Base-by-base conservation (phyloP, 2,113 vertebrate species). In the Colossoma macropomum region DNA sequence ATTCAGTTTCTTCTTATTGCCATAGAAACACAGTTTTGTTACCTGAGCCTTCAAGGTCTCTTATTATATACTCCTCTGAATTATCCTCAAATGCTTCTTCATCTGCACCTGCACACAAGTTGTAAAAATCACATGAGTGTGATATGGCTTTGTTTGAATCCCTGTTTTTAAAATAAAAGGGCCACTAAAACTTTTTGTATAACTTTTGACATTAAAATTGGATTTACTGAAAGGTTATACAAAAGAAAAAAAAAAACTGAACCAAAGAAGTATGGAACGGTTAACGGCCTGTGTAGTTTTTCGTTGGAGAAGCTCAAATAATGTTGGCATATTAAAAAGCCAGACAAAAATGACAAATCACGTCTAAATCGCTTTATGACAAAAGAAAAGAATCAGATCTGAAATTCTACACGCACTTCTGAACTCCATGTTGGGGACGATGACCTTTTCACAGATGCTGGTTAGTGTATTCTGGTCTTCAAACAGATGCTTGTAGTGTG, bases 11-110 rank as follows among this genome's bases (percentile, higher is more conserved):
- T 45, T 9, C 5, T 45, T 11, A 45, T 11, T 45, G 41, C 10
- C 41, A 45, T 45, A 45, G 41, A 45, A 45, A 45, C 41, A n/a
- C 10, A 45, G 41, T 11, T 3, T 52, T 8, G 28, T 93, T 95
- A 99, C 98, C 98, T 81, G 98, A 99, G 92, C 98, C 98, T 94
- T 99, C 98, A 79, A 99, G 95, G 90, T 99, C 98, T 90, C 98
- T 95, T 75, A 97, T 94, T 84, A 99, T 99, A 83, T 99, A 99
- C 88, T 99, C 98, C 89, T 99, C 98, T 59, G 98, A 97, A 91
- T 99, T 99, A 91, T 99, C 98, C 92, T 99, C 98, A 96, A 99
- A 99, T 4, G 98, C 97, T 92, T 99, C 98, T 90, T 99, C 98
- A 90, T 99, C 98, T 54, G 98, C 98, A 94, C 97, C 98, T 99